A percentile compares a stretch with the other conserved stretches of the same genome.
Evolutionary conservation across 2,888 invertebrate genomes (phyloP).

Genomic region (Hecatera dysodea): DNA sequence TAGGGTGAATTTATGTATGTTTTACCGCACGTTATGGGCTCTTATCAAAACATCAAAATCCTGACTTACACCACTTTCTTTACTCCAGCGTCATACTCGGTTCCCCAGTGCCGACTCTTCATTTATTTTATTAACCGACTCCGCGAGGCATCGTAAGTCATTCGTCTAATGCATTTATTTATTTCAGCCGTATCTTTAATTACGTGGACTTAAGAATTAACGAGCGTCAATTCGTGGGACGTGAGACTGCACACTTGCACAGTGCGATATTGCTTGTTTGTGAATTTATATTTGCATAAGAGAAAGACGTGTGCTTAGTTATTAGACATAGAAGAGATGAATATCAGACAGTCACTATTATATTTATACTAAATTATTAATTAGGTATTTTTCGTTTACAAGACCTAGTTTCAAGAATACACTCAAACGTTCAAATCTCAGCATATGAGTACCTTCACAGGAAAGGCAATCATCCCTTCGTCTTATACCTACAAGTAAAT

Average conservation of each 20-base stretch:
- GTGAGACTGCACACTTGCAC: slow-evolving; percentile 75
- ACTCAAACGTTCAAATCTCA: too few relatives aligned
- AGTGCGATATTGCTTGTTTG: slow-evolving; percentile 61
- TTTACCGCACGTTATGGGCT: neutral
- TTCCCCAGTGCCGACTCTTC: slow-evolving; percentile 77
- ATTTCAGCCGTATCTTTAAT: slow-evolving; percentile 83
- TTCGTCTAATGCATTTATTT: slow-evolving; percentile 85
- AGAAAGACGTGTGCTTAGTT: too few relatives aligned
- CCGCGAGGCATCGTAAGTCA: slow-evolving; percentile 85
- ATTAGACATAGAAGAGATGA: too few relatives aligned
- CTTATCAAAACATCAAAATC: slow-evolving; percentile 12
- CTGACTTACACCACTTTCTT: slow-evolving; percentile 59
- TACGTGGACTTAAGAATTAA: slow-evolving; percentile 82
- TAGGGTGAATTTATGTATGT: too few relatives aligned
- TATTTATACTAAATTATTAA: too few relatives aligned
- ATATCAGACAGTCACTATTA: too few relatives aligned
- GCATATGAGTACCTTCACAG: too few relatives aligned
- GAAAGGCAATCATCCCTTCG: too few relatives aligned
- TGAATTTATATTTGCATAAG: slow-evolving; percentile 39
- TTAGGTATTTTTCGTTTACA: too few relatives aligned
- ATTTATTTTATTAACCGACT: slow-evolving; percentile 88
- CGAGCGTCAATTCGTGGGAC: slow-evolving; percentile 76
- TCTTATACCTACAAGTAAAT: too few relatives aligned
- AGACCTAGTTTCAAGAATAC: too few relatives aligned
- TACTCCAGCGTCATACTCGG: slow-evolving; percentile 57